These are phyloP conservation scores for Polyodon spathula DNA, from an alignment of 2,113 vertebrate genomes.

Conservation along the genomic window DNA sequence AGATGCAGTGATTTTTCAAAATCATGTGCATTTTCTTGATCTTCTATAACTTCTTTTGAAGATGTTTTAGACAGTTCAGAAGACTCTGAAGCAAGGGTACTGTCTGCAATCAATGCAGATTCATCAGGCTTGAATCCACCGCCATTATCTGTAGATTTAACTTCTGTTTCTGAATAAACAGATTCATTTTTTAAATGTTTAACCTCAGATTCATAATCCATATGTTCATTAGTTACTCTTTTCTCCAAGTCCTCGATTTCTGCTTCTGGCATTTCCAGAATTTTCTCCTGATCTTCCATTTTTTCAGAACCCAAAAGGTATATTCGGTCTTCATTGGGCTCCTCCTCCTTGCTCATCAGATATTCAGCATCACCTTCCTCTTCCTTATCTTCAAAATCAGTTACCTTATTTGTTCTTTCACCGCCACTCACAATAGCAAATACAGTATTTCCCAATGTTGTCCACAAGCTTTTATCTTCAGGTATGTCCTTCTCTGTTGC, in stretches of 20 bases:
- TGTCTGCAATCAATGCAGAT: too few relatives aligned
- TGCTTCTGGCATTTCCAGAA: conserved; percentile 3
- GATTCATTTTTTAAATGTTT: too few relatives aligned
- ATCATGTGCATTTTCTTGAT: too few relatives aligned
- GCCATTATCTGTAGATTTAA: too few relatives aligned
- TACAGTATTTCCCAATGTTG: conserved; percentile 41
- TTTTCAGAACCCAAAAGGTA: conserved; percentile 14
- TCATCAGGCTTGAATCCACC: too few relatives aligned
- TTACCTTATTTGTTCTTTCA: conserved; percentile 19
- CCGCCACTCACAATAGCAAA: conserved; percentile 53
- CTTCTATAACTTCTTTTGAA: too few relatives aligned
- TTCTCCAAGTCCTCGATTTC: conserved; percentile 17
- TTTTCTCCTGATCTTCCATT: conserved; percentile 16
- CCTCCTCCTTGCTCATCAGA: too few relatives aligned
- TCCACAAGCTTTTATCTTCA: conserved; percentile 31
- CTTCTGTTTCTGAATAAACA: too few relatives aligned
- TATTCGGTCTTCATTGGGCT: not conserved
- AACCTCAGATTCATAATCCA: too few relatives aligned
- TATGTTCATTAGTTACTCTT: conserved; percentile 10
- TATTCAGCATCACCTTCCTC: conserved; percentile 33
- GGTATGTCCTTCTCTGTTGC: conserved; percentile 27
- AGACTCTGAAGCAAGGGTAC: too few relatives aligned
- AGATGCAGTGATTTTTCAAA: too few relatives aligned
- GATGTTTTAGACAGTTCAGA: too few relatives aligned
- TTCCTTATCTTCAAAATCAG: conserved; percentile 31